A percentile compares a stretch with the other conserved stretches of the same genome.
phyloP scores from a whole-genome alignment of 2,888 invertebrate genomes.

The Stenurella melanura region DNA sequence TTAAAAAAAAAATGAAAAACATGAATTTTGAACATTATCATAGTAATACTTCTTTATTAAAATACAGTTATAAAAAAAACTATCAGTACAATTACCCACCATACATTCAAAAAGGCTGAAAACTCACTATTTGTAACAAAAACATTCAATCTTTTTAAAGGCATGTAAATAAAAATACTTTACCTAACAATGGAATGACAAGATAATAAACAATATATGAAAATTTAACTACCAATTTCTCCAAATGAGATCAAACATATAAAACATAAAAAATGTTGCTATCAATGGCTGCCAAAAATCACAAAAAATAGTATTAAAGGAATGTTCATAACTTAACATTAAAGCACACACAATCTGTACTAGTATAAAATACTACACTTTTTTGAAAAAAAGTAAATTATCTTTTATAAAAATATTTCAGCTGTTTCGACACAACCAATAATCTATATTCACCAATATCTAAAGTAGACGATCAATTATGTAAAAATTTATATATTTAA shows the following conservation, averaged over 20 bases:
- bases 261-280: slow-evolving; percentile 38
- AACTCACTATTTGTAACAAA: not conserved
- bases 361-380: slow-evolving; percentile 35
- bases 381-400: slow-evolving; percentile 31
- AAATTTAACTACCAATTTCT: slow-evolving; percentile 44
- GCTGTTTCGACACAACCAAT: slow-evolving; percentile 33
- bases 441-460: slow-evolving; percentile 1
- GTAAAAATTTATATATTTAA: slow-evolving; percentile 13
- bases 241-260: slow-evolving; percentile 45
- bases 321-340: slow-evolving; percentile 56
- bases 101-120: slow-evolving; percentile 10
- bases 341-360: slow-evolving; percentile 25
- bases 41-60: slow-evolving; percentile 45
- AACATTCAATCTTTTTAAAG: slow-evolving; percentile 11
- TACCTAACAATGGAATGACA: slow-evolving; percentile 37
- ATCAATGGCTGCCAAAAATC: slow-evolving; percentile 63
- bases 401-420: slow-evolving; percentile 37
- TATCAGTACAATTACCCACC: slow-evolving; percentile 14
- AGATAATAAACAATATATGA: slow-evolving; percentile 43
- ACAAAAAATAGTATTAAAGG: slow-evolving; percentile 61
- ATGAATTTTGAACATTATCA: slow-evolving; percentile 34
- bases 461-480: not conserved
- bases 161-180: slow-evolving; percentile 17
- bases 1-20: slow-evolving; percentile 37
- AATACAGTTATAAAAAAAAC: slow-evolving; percentile 34